Evolutionary conservation across 2,113 vertebrate genomes (phyloP).

Genomic region (Chamaea fasciata): DNA sequence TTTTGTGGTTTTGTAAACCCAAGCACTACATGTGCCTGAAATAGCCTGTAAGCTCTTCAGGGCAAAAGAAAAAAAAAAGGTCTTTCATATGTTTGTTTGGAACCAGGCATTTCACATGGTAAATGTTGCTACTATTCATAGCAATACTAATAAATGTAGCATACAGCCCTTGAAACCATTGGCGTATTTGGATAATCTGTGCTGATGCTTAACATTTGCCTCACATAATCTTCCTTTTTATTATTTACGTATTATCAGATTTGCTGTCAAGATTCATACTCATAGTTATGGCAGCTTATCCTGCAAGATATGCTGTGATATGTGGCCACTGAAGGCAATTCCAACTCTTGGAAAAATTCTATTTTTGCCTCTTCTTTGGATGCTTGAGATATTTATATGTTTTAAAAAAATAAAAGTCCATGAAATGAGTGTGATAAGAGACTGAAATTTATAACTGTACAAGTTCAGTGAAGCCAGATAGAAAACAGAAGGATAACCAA

Average conservation of each 20-base stretch:
- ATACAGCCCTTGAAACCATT: not conserved
- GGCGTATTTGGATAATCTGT: not conserved
- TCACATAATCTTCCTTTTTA: not conserved
- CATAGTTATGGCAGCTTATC: not conserved
- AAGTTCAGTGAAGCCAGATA: not conserved
- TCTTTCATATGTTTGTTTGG: not conserved
- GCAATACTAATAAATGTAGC: not conserved
- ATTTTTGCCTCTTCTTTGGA: not conserved
- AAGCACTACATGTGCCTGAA: not conserved
- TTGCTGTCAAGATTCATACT: not conserved
- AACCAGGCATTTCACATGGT: not conserved
- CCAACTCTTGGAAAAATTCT: not conserved
- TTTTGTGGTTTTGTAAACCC: not conserved
- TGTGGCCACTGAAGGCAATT: not conserved
- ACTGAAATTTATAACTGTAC: not conserved
- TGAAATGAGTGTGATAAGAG: not conserved
- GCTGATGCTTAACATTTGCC: not conserved
- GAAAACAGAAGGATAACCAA: not conserved
- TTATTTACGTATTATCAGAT: not conserved
- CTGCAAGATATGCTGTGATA: not conserved
- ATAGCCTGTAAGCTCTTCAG: not conserved
- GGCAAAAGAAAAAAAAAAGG: not conserved
- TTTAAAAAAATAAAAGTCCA: not conserved
- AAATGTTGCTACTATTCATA: conserved; percentile 23
- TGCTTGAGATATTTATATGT: not conserved